A percentile compares a stretch with the other conserved stretches of the same genome.
Conservation (phyloP, 1,140 invertebrate genomes). For the Leptonema lineaticorne region DNA sequence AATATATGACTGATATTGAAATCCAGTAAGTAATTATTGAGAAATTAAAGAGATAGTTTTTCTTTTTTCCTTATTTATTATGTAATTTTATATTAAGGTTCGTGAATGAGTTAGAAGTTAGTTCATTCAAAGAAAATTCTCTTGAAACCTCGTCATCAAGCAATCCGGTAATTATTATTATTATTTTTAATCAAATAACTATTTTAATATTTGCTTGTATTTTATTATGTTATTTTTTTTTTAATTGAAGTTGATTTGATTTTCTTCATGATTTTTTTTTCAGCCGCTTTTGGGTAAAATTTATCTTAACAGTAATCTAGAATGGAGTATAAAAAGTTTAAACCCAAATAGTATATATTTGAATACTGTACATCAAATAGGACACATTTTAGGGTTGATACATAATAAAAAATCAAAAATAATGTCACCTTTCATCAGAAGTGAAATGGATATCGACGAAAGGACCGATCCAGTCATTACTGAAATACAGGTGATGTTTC, state of each 20-base stretch:
- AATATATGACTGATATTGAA: conserved; percentile 4
- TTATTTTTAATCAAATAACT: neutral
- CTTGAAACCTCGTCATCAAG: neutral
- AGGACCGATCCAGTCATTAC: neutral
- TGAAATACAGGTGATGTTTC: neutral
- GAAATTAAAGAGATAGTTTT: neutral
- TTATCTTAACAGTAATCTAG: neutral
- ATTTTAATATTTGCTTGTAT: neutral
- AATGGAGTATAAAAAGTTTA: neutral
- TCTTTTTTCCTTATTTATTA: neutral
- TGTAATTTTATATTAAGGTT: conserved; percentile 5
- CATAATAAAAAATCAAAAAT: neutral
- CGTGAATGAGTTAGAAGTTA: neutral
- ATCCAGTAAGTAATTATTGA: neutral
- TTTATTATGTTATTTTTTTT: neutral
- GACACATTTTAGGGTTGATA: neutral
- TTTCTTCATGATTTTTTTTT: neutral
- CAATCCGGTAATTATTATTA: neutral
- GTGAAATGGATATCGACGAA: neutral
- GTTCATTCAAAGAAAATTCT: neutral
- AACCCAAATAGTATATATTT: neutral
- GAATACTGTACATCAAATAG: neutral
- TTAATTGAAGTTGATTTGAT: neutral
- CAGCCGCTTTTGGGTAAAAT: neutral
- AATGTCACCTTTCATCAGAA: neutral